phyloP scores from a whole-genome alignment of 1,140 invertebrate genomes.

The Helicorthomorpha holstii region DNA sequence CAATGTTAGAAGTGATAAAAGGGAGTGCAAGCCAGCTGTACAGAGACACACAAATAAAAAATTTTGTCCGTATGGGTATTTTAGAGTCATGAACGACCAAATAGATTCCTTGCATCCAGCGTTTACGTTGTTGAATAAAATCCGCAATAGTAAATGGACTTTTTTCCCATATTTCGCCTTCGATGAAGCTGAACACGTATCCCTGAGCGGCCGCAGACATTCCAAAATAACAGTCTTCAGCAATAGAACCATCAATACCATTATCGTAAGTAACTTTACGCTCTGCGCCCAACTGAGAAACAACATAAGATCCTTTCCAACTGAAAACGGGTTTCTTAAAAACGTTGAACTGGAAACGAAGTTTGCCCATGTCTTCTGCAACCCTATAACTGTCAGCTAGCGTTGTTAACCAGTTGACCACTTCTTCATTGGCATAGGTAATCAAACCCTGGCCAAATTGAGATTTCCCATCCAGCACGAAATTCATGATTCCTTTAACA shows the following conservation, averaged over 20 bases:
- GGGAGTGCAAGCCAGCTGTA: conserved; percentile 94
- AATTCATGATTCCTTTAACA: conserved; percentile 78
- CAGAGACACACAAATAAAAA: conserved; percentile 71
- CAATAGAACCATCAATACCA: conserved; percentile 86
- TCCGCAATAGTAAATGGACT: conserved; percentile 88
- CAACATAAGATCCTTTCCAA: conserved; percentile 94
- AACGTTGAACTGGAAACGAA: conserved; percentile 77
- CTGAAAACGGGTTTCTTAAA: conserved; percentile 92
- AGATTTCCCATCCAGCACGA: conserved; percentile 84
- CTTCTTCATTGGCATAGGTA: conserved; percentile 88
- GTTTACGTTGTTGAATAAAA: conserved; percentile 85
- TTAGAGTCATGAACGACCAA: conserved; percentile 77
- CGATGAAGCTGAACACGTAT: conserved; percentile 79
- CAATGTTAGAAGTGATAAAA: conserved; percentile 69
- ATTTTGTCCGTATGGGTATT: conserved; percentile 64
- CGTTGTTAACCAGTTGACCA: conserved; percentile 94
- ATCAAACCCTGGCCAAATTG: conserved; percentile 95
- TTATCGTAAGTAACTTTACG: conserved; percentile 85
- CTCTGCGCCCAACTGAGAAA: conserved; percentile 75
- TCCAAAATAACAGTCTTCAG: conserved; percentile 92
- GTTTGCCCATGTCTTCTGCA: conserved; percentile 91
- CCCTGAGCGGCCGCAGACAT: conserved; percentile 77
- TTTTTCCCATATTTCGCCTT: conserved; percentile 96
- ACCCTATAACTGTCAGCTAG: conserved; percentile 91
- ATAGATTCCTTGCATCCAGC: conserved; percentile 92